Evolutionary conservation across 2,797 vertebrate species (phyloP).

Genomic region (Melanotaenia boesemani): DNA sequence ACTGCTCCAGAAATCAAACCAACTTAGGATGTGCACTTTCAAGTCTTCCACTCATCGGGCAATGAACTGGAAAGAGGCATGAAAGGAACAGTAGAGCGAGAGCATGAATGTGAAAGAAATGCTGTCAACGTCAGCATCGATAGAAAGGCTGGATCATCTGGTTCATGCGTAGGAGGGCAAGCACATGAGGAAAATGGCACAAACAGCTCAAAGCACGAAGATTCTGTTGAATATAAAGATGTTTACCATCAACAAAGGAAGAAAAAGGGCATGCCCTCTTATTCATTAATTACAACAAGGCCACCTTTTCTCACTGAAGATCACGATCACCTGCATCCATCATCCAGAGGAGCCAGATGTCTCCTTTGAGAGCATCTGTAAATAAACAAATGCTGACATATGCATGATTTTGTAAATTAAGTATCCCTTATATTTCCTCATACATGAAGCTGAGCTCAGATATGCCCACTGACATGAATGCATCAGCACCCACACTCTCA

Average conservation of each 20-base stretch:
- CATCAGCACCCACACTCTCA: slow-evolving; percentile 19
- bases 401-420: slow-evolving; percentile 18
- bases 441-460: slow-evolving; percentile 14
- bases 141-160: slow-evolving; percentile 19
- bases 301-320: neutral
- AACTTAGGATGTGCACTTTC: slow-evolving; percentile 22
- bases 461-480: slow-evolving; percentile 27
- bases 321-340: neutral
- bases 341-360: neutral
- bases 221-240: slow-evolving; percentile 31
- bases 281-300: slow-evolving; percentile 9
- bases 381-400: neutral
- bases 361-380: slow-evolving; percentile 1
- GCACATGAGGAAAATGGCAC: slow-evolving; percentile 13
- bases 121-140: neutral
- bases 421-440: slow-evolving; percentile 4
- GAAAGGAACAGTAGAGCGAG: slow-evolving; percentile 3
- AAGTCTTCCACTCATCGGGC: slow-evolving; percentile 36
- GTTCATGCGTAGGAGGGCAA: slow-evolving; percentile 28
- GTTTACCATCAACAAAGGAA: slow-evolving; percentile 14
- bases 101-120: slow-evolving; percentile 13
- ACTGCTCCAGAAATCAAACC: slow-evolving; percentile 61
- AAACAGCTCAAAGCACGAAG: slow-evolving; percentile 21
- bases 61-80: slow-evolving; percentile 7
- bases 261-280: neutral